These are phyloP conservation scores for Melanotaenia duboulayi DNA, from an alignment of 2,113 vertebrate species.

Conservation along the genomic window DNA sequence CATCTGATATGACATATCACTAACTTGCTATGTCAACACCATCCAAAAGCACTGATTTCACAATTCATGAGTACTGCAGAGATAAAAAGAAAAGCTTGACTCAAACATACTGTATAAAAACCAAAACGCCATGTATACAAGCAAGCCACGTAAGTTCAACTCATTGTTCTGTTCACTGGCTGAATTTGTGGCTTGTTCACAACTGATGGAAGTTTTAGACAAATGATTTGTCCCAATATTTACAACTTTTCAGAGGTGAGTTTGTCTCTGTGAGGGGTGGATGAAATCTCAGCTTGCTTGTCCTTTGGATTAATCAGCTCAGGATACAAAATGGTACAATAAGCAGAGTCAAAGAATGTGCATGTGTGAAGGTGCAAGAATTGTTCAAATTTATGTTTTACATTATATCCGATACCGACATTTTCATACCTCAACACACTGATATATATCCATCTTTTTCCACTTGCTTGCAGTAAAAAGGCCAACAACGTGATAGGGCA, in stretches of 20 bases:
- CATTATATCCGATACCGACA: slow-evolving; percentile 30
- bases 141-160: slow-evolving; percentile 56
- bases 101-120: slow-evolving; percentile 68
- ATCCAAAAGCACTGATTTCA: slow-evolving; percentile 78
- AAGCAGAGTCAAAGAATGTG: slow-evolving; percentile 19
- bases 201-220: slow-evolving; percentile 51
- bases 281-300: slow-evolving; percentile 36
- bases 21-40: slow-evolving; percentile 78
- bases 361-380: slow-evolving; percentile 6
- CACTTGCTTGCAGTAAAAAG: slow-evolving; percentile 42
- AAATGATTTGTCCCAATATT: slow-evolving; percentile 68
- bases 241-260: slow-evolving; percentile 65
- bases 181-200: slow-evolving; percentile 60
- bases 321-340: slow-evolving; percentile 41
- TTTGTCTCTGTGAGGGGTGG: slow-evolving; percentile 41
- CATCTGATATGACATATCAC: slow-evolving; percentile 79
- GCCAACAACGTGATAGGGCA: slow-evolving; percentile 36
- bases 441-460: slow-evolving; percentile 22
- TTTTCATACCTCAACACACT: slow-evolving; percentile 36
- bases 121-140: slow-evolving; percentile 60
- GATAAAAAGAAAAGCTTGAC: slow-evolving; percentile 56
- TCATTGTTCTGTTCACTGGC: slow-evolving; percentile 66
- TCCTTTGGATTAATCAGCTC: slow-evolving; percentile 71
- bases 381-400: slow-evolving; percentile 19
- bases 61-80: slow-evolving; percentile 74